Percentiles rank a stretch among this genome's conserved stretches.
These are phyloP conservation scores for Lipophrys pholis DNA, from an alignment of 2,113 vertebrate genomes.

Conservation along the genomic window DNA sequence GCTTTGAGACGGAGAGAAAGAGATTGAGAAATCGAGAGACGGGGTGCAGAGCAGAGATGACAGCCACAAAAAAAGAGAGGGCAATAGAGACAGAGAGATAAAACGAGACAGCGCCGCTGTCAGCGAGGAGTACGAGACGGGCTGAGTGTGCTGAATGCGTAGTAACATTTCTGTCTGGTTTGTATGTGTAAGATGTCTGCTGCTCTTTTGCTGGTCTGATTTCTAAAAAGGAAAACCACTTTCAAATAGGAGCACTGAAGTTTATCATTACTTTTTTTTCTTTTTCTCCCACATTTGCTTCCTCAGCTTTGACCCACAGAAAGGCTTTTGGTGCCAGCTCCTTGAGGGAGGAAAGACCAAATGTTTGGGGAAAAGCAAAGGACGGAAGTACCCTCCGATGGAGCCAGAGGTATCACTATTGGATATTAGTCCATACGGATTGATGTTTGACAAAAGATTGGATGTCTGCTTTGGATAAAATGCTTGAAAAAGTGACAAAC, in stretches of 20 bases:
- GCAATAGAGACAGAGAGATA: conserved; percentile 14
- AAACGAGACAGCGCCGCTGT: conserved; percentile 4
- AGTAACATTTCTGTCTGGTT: conserved; percentile 16
- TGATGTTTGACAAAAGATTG: not conserved
- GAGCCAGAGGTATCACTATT: conserved; percentile 86
- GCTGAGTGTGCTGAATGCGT: conserved; percentile 30
- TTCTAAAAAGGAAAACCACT: not conserved
- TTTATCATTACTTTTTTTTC: not conserved
- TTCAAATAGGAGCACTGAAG: not conserved
- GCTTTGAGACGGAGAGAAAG: not conserved
- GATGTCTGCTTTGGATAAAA: conserved; percentile 14
- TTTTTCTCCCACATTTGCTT: not conserved
- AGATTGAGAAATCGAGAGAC: not conserved
- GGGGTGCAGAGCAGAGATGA: not conserved
- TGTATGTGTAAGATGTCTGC: not conserved
- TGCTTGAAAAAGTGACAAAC: conserved; percentile 14
- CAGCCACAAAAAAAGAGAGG: not conserved
- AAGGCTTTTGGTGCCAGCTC: conserved; percentile 98
- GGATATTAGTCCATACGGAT: conserved; percentile 13
- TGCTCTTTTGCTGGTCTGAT: conserved; percentile 13
- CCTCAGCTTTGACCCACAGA: conserved; percentile 95
- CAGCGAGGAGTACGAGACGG: conserved; percentile 25
- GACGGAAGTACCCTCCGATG: conserved; percentile 95
- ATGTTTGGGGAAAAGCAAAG: conserved; percentile 97
- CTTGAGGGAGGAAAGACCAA: conserved; percentile 96